Percentiles rank a stretch among this genome's conserved stretches.
phyloP scores from a whole-genome alignment of 2,113 vertebrate genomes.

The Hyla sarda region DNA sequence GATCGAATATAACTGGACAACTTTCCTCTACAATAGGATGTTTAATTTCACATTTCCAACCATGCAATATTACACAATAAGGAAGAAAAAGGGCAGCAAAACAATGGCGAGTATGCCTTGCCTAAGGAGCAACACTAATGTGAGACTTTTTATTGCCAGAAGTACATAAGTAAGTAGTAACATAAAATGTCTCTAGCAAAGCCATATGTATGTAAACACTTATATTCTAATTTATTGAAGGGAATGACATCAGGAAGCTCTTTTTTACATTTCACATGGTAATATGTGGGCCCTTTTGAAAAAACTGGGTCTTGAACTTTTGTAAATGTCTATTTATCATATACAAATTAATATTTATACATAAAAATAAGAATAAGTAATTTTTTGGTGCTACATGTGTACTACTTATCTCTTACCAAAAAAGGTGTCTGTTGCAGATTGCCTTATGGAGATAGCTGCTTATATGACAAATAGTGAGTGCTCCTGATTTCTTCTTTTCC shows the following conservation, averaged over 20 bases:
- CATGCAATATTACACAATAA: conserved; percentile 71
- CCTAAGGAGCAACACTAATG: conserved; percentile 64
- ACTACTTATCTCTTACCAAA: too few species aligned
- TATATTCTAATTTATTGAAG: conserved; percentile 62
- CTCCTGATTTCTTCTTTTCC: too few species aligned
- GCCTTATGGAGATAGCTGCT: too few species aligned
- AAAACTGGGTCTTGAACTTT: not conserved
- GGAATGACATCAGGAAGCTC: conserved; percentile 54
- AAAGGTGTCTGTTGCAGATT: too few species aligned
- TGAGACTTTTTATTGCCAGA: conserved; percentile 58
- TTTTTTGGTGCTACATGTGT: too few species aligned
- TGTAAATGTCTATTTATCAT: not conserved
- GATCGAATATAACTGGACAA: conserved; percentile 79
- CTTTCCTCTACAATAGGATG: conserved; percentile 78
- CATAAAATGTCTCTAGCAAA: conserved; percentile 62
- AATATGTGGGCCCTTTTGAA: not conserved
- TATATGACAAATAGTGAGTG: too few species aligned
- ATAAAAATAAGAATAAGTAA: too few species aligned
- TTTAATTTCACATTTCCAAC: conserved; percentile 76
- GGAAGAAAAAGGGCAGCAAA: conserved; percentile 67
- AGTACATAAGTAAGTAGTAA: conserved; percentile 66
- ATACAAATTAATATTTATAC: not conserved
- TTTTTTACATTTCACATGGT: conserved; percentile 52
- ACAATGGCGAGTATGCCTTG: conserved; percentile 69
- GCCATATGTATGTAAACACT: conserved; percentile 57